Evolutionary conservation across 2,888 invertebrate genomes (phyloP), one percentile per base, ranked within the genome.

Genomic region (Conops quadrifasciatus): DNA sequence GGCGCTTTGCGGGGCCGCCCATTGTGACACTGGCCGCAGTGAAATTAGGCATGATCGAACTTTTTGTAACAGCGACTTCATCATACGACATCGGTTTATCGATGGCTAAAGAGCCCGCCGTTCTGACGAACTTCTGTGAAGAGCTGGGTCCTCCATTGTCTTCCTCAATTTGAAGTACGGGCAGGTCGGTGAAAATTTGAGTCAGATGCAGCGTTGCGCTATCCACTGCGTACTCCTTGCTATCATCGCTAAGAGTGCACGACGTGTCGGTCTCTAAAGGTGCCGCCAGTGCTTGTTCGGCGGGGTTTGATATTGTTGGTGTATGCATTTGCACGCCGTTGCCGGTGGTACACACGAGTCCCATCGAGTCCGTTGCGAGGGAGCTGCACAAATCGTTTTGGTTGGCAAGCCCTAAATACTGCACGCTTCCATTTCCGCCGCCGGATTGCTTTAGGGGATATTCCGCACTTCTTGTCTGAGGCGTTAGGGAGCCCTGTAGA

Each of bases 161-260:
- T 2, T 21, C 26, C 5, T 24, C 53, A 26, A n/a, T 49, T 45
- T 62, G 70, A 43, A 69, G 69, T 26, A 67, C 62, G 15, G 72
- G 70, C 36, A 81, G 64, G 1, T 81, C 81, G 56, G 79, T 76
- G 4, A 81, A 62, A 43, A 81, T 67, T 70, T 81, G 78, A 11
- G 78, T 77, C 19, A 81, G 47, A 65, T 81, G 82, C 19, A 81
- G n/a, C 19, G 73, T 59, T n/a, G 71, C 70, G 45, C 26, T 73
- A 4, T 74, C 73, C 13, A 70, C 67, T 1, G 63, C 62, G 49
- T 73, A 68, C 3, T 73, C 65, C 21, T 56, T 45, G 19, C 45
- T 19, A n/a, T 53, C 53, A 13, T 69, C 53, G 7, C 58, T 47
- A 7, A 21, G 15, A n/a, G n/a, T 58, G 63, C 51, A 53, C 15